Conservation (phyloP, 2,113 vertebrate genomes). For the Xyliphius kryptos region DNA sequence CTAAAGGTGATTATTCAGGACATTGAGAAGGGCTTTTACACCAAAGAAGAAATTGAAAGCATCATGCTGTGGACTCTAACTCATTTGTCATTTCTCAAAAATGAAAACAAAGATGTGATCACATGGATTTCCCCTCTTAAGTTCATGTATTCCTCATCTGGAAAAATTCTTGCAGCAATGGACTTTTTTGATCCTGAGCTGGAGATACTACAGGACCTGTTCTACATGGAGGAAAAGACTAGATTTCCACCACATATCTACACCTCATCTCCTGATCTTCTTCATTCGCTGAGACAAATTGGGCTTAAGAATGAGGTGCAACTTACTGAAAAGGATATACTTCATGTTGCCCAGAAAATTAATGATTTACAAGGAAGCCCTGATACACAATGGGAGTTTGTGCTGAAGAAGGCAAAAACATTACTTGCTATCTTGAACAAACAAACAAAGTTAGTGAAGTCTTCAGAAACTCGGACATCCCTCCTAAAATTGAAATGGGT, state of each 20-base stretch:
- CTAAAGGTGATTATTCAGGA: slow-evolving; percentile 85
- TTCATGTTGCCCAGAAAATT: slow-evolving; percentile 84
- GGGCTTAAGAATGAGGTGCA: slow-evolving; percentile 87
- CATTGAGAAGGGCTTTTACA: slow-evolving; percentile 81
- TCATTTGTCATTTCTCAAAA: slow-evolving; percentile 90
- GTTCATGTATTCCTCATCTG: slow-evolving; percentile 75
- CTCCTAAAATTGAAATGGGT: slow-evolving; percentile 90
- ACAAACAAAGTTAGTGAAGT: slow-evolving; percentile 77
- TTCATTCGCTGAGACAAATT: slow-evolving; percentile 91
- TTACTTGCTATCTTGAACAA: slow-evolving; percentile 84
- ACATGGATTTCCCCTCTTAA: slow-evolving; percentile 79
- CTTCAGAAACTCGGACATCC: slow-evolving; percentile 71
- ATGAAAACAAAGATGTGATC: slow-evolving; percentile 80
- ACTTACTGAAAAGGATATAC: slow-evolving; percentile 80
- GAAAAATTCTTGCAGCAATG: slow-evolving; percentile 66
- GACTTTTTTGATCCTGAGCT: slow-evolving; percentile 92
- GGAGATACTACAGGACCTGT: slow-evolving; percentile 81
- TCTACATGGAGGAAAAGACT: slow-evolving; percentile 79
- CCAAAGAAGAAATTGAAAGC: slow-evolving; percentile 69
- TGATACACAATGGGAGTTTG: slow-evolving; percentile 61
- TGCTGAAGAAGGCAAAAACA: slow-evolving; percentile 85
- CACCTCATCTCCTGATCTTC: slow-evolving; percentile 79
- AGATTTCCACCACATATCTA: slow-evolving; percentile 80
- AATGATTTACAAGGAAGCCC: slow-evolving; percentile 71
- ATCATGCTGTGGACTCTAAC: slow-evolving; percentile 93